Percentiles rank a stretch among this genome's conserved stretches.
phyloP scores from a whole-genome alignment of 2,888 invertebrate genomes.

The Gortyna flavago region DNA sequence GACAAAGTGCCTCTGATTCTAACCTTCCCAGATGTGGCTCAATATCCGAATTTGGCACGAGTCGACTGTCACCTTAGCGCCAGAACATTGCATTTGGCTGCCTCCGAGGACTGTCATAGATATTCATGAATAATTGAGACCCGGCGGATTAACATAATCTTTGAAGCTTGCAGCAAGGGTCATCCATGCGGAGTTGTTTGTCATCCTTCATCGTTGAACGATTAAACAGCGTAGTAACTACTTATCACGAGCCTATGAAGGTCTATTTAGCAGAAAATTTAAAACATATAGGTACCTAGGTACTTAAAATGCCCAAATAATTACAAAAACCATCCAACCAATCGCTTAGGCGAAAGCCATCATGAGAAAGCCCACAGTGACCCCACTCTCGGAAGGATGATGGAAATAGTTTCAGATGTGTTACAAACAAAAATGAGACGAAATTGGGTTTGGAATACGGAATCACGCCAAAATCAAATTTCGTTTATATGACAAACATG shows the following conservation, averaged over 20 bases:
- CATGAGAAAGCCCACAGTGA: conserved; percentile 62
- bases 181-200: conserved; percentile 9
- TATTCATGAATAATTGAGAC: conserved; percentile 29
- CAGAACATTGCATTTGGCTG: conserved; percentile 16
- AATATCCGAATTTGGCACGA: conserved; percentile 11
- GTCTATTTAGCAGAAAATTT: not conserved
- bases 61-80: not conserved
- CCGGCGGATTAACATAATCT: conserved; percentile 15
- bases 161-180: conserved; percentile 16
- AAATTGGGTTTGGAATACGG: conserved; percentile 79
- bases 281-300: not conserved
- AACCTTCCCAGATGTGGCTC: not conserved
- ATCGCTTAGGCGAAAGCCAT: conserved; percentile 47
- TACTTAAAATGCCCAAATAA: not conserved
- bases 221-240: not conserved
- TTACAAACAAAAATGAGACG: conserved; percentile 76
- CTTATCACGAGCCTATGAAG: not conserved
- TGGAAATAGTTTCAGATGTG: conserved; percentile 75
- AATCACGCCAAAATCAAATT: conserved; percentile 82
- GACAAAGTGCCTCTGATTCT: not conserved
- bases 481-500: conserved; percentile 83
- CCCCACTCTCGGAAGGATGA: conserved; percentile 67
- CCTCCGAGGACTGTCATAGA: conserved; percentile 18
- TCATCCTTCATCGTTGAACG: conserved; percentile 2
- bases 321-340: not conserved